Base-by-base conservation (phyloP, 2,888 invertebrate species). In the Andrena hattorfiana region DNA sequence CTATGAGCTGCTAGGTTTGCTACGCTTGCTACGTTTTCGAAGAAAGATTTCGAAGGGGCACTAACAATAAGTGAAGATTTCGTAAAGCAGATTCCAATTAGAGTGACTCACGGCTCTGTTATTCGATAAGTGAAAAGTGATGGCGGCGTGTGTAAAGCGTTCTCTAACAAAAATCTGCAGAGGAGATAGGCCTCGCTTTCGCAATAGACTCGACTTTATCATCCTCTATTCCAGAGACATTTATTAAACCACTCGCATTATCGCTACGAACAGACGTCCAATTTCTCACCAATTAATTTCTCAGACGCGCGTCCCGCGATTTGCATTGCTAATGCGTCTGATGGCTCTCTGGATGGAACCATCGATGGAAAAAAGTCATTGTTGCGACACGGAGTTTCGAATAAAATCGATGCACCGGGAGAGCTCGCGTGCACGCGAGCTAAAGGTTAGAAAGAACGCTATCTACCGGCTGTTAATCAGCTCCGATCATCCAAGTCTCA, bases 241-340 rank as follows among this genome's bases (percentile, higher is more conserved):
- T 69, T 63, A 64, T 79, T 51, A 51, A 73, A 48, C 59, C 23
- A 48, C 23, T 75, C 66, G 48, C 56, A 51, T 59, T 64, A 64
- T 32, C 69, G 28, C 10, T 48, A 26, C 60, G 26, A 32, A 49
- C 62, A 54, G 63, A 76, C 20, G 72, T 81, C 69, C 68, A 76
- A 72, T 81, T 81, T 76, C 81, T 56, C 48, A 51, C 63, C 68
- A 64, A 83, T 83, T 81, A 77, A 81, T 77, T 77, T 62, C 51
- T 60, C 69, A 54, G 64, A 76, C 72, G 71, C 16, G 42, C 42
- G 56, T 59, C 49, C 23, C 66, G 56, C 49, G 32, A 83, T 83
- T 83, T 83, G 83, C 72, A 83, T 83, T 81, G 83, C 83, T 77
- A 81, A 83, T 81, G 49, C 59, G 62, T 23, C n/a, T 69, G 30